phyloP scores from a whole-genome alignment of 2,797 vertebrate genomes.

The Rhinichthys osculus region DNA sequence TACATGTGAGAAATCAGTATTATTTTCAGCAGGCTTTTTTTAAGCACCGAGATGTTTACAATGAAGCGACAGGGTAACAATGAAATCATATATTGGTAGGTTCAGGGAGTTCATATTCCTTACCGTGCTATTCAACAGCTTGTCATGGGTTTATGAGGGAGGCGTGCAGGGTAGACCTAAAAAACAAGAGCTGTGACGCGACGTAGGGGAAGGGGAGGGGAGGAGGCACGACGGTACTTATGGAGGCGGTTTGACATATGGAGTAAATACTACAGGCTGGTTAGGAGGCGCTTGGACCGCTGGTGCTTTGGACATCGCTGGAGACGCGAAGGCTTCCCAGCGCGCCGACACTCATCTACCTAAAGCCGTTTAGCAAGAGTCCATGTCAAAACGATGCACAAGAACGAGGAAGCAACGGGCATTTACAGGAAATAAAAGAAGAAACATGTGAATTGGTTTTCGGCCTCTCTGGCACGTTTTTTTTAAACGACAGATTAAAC shows the following conservation, averaged over 20 bases:
- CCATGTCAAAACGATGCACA: slow-evolving; percentile 57
- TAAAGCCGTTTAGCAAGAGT: not conserved
- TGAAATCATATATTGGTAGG: not conserved
- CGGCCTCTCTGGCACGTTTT: not conserved
- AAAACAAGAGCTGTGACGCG: slow-evolving; percentile 21
- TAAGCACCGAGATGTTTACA: not conserved
- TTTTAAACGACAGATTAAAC: not conserved
- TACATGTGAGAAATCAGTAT: not conserved
- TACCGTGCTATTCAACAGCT: not conserved
- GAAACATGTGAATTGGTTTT: not conserved
- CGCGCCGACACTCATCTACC: not conserved
- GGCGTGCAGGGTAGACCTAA: not conserved
- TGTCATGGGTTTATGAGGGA: not conserved
- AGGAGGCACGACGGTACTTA: slow-evolving; percentile 66
- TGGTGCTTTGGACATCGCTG: slow-evolving; percentile 11
- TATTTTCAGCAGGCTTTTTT: not conserved
- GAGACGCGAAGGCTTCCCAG: not conserved
- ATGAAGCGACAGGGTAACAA: not conserved
- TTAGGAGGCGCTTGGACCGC: not conserved
- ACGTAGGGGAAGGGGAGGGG: not conserved
- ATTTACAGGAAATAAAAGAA: not conserved
- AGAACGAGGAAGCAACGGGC: slow-evolving; percentile 56
- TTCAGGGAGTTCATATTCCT: not conserved
- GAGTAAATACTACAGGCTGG: slow-evolving; percentile 53
- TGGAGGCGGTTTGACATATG: slow-evolving; percentile 58